Percentiles rank a stretch among this genome's conserved stretches.
Evolutionary conservation across 92 coral and sea anemone genomes (phyloP).

Genomic region (Epizoanthus stellaris): DNA sequence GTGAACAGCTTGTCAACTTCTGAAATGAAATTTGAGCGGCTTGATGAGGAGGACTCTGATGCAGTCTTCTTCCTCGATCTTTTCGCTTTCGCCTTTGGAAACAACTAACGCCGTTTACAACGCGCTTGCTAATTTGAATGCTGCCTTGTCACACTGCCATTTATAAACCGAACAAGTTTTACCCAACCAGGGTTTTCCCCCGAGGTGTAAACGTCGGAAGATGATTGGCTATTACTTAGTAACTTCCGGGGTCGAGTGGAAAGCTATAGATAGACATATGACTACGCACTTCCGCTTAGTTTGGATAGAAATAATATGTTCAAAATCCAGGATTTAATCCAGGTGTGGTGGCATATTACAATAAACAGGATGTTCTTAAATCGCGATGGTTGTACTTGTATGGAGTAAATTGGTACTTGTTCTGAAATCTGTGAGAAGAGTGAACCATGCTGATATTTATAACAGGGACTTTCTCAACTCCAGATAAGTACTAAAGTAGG

Average conservation of each 20-base stretch:
- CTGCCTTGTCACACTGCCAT: not conserved
- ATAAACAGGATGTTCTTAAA: too few relatives aligned
- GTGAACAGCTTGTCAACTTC: not conserved
- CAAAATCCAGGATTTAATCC: too few relatives aligned
- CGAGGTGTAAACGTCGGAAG: not conserved
- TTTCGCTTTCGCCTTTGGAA: conserved; percentile 16
- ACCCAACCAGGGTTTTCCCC: conserved; percentile 23
- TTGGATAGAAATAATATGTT: too few relatives aligned
- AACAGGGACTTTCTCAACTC: too few relatives aligned
- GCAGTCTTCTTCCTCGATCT: not conserved
- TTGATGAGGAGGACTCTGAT: not conserved
- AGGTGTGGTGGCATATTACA: too few relatives aligned
- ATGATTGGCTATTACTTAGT: conserved; percentile 17
- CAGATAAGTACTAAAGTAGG: too few relatives aligned
- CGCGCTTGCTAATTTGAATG: conserved; percentile 2
- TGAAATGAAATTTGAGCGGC: conserved; percentile 8
- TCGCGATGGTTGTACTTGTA: too few relatives aligned
- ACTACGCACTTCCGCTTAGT: not conserved
- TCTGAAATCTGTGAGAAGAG: too few relatives aligned
- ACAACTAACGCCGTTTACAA: not conserved
- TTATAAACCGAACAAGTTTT: not conserved
- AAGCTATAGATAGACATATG: not conserved
- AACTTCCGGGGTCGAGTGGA: conserved; percentile 35
- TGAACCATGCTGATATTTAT: too few relatives aligned
- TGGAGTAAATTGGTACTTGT: too few relatives aligned